phyloP scores from a whole-genome alignment of 2,888 invertebrate species.

The Drosophila conformis region DNA sequence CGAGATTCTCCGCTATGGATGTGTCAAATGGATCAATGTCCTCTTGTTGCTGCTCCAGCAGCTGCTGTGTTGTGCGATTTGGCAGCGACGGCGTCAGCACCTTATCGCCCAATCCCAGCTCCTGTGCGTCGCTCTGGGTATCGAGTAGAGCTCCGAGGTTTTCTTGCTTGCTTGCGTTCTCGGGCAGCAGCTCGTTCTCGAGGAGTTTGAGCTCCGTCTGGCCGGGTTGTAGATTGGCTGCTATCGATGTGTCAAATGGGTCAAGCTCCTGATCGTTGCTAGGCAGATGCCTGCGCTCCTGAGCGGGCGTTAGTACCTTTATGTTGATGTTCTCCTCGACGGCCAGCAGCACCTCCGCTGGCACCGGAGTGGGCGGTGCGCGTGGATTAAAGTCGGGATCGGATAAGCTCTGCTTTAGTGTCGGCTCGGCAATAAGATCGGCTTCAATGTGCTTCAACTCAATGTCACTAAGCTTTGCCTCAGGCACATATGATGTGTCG shows the following conservation, averaged over 20 bases:
- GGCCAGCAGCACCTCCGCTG: constrained; percentile 84
- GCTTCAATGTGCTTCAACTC: constrained; percentile 91
- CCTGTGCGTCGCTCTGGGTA: constrained; percentile 84
- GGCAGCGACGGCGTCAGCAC: constrained; percentile 88
- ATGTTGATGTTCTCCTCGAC: constrained; percentile 88
- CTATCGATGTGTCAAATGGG: constrained; percentile 94
- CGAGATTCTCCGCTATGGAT: constrained; percentile 91
- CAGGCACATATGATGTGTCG: constrained; percentile 93
- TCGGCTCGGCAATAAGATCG: constrained; percentile 87
- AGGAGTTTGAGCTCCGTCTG: constrained; percentile 91
- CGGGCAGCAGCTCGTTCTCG: constrained; percentile 90
- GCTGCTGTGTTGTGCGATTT: constrained; percentile 72
- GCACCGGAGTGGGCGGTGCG: constrained; percentile 83
- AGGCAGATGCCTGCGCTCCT: constrained; percentile 85
- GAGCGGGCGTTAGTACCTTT: constrained; percentile 89
- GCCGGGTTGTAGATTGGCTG: constrained; percentile 90
- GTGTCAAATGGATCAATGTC: constrained; percentile 94
- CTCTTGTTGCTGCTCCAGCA: constrained; percentile 83
- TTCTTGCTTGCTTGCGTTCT: constrained; percentile 64
- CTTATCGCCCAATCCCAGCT: constrained; percentile 87
- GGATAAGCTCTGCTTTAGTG: constrained; percentile 87
- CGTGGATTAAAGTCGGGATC: constrained; percentile 88
- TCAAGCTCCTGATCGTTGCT: constrained; percentile 85
- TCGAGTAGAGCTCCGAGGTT: constrained; percentile 82
- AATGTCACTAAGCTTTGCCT: constrained; percentile 90